Conservation (phyloP, 2,888 invertebrate species). For the Trichogramma evanescens region DNA sequence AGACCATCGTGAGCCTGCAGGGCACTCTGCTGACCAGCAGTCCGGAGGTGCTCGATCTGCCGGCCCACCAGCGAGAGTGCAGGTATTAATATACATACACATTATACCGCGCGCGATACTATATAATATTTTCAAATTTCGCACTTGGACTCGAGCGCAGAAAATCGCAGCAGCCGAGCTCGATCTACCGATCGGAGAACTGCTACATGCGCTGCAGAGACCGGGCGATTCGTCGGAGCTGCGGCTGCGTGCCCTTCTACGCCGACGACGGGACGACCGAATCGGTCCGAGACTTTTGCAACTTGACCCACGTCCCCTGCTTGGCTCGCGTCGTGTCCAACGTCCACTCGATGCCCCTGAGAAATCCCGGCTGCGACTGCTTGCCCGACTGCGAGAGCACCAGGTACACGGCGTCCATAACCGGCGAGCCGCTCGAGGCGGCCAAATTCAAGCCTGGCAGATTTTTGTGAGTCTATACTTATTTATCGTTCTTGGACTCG, state of each 20-base stretch:
- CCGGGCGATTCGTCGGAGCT: conserved; percentile 26
- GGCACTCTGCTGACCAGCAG: conserved; percentile 27
- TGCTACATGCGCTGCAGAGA: conserved; percentile 39
- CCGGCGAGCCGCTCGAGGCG: conserved; percentile 26
- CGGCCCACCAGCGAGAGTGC: conserved; percentile 25
- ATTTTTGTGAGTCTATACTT: conserved; percentile 28
- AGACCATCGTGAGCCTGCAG: conserved; percentile 27
- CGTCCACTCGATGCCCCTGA: conserved; percentile 24
- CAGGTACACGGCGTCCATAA: conserved; percentile 22
- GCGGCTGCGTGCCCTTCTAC: conserved; percentile 41
- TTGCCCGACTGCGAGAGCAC: conserved; percentile 30
- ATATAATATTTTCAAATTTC: not conserved
- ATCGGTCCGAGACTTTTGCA: conserved; percentile 29
- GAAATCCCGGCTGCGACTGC: conserved; percentile 25
- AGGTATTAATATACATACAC: no score
- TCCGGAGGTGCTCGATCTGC: conserved; percentile 24
- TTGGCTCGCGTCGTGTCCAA: conserved; percentile 25
- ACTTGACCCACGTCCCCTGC: conserved; percentile 38
- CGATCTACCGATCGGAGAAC: conserved; percentile 35
- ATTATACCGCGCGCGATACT: not conserved
- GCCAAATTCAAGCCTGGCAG: conserved; percentile 24
- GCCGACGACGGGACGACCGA: conserved; percentile 29
- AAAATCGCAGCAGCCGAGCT: conserved; percentile 19
- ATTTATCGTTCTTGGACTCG: not conserved
- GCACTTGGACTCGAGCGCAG: conserved; percentile 1